These are phyloP conservation scores for Macropus fuliginosus DNA, from an alignment of 2,797 vertebrate genomes.

Conservation along the genomic window DNA sequence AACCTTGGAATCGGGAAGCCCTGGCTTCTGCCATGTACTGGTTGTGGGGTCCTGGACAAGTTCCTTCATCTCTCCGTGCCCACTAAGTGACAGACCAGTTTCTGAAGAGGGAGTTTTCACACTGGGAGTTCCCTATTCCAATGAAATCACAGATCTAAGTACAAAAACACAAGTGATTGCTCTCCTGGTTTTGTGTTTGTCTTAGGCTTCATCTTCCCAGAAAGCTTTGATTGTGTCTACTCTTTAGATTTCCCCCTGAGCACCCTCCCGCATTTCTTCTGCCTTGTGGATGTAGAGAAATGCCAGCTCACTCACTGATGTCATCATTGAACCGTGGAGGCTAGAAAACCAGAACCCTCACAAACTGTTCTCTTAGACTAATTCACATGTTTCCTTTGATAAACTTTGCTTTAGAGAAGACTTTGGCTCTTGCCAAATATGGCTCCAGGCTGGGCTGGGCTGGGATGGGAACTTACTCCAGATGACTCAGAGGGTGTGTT, in stretches of 20 bases:
- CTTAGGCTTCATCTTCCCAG: neutral
- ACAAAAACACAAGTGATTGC: neutral
- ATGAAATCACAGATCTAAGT: neutral
- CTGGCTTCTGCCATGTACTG: neutral
- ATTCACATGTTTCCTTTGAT: neutral
- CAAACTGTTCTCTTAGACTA: neutral
- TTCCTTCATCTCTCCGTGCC: neutral
- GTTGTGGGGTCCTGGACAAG: neutral
- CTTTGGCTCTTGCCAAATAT: slow-evolving; percentile 15
- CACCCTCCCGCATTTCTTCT: neutral
- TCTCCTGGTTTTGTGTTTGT: neutral
- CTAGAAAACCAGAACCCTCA: neutral
- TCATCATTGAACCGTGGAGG: neutral
- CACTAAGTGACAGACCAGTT: neutral
- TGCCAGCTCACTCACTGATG: neutral
- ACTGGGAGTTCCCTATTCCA: neutral
- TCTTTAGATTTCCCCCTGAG: neutral
- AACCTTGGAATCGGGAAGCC: neutral
- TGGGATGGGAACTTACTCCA: slow-evolving; percentile 40
- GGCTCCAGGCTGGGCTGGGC: slow-evolving; percentile 13
- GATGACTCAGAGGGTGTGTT: slow-evolving; percentile 54
- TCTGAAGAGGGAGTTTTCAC: neutral
- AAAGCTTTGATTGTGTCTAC: accelerated
- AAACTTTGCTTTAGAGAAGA: slow-evolving; percentile 44
- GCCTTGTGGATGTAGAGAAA: neutral